Evolutionary conservation across 2,888 invertebrate genomes (phyloP), one percentile per base, ranked within the genome.

Genomic region (Apodemia zela): DNA sequence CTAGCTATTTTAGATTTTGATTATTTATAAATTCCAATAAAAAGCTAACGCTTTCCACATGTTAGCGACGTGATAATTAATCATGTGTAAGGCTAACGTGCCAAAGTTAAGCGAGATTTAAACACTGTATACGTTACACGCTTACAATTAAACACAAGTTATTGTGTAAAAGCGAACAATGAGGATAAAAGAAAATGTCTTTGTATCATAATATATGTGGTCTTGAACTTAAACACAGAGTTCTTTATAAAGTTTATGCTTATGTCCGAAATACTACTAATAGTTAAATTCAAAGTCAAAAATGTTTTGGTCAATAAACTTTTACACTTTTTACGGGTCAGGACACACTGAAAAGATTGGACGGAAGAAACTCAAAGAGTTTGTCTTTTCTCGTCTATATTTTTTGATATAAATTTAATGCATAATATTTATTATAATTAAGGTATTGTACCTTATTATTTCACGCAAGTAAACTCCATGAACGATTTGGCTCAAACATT

Each of bases 31-130:
- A 54, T 54, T 54, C 25, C 54, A 21, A 13, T 54, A 54, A 54
- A 54, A 54, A 54, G 25, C 21, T 8, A 54, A 54, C 21, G 18
- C 18, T 49, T 11, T 11, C 25, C 54, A 25, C 54, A 54, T 54
- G 54, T 54, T 25, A 25, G 54, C 25, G 54, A 25, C 54, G 25
- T 54, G 21, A 54, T 21, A 54, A 54, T 54, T 54, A 54, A 54
- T 54, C 54, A 54, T 25, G 25, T 15, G 54, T 54, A 15, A 54
- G 54, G 25, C 25, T 54, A 54, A 21, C 54, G 15, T 54, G 54
- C 21, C 57, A 57, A 57, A 57, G 57, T 57, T 57, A 57, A 57
- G 29, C 29, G 57, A n/a, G 13, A 25, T 57, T 57, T 57, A 57
- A 57, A 29, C 57, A 29, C 29, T 57, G 29, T 29, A 29, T 25